phyloP scores from a whole-genome alignment of 2,797 vertebrate genomes.

The Phataginus tetradactyla region DNA sequence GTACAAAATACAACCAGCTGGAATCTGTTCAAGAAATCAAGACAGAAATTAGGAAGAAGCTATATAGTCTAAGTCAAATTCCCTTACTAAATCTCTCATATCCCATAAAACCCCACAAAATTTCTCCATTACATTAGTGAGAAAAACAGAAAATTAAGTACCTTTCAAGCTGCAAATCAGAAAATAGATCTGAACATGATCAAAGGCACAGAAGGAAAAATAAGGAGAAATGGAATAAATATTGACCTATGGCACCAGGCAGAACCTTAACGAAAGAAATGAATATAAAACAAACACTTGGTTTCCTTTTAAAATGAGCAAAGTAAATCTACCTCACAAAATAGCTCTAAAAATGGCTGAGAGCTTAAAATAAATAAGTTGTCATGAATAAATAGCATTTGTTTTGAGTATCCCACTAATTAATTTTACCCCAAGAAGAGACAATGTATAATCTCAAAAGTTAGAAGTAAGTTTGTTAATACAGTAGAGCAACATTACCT shows the following conservation, averaged over 20 bases:
- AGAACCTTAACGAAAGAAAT: conserved; percentile 26
- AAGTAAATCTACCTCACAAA: conserved; percentile 46
- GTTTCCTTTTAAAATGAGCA: conserved; percentile 61
- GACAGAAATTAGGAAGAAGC: background rate
- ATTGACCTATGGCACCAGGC: background rate
- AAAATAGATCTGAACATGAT: background rate
- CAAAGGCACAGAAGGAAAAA: background rate
- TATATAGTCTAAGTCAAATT: background rate
- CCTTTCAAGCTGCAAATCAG: conserved; percentile 12
- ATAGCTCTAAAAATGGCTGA: conserved; percentile 34
- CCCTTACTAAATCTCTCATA: background rate
- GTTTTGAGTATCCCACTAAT: background rate
- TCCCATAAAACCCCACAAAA: conserved; percentile 11
- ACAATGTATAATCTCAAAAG: background rate
- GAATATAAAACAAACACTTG: conserved; percentile 21
- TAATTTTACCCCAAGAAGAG: conserved; percentile 29
- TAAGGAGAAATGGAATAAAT: background rate
- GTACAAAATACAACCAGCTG: background rate
- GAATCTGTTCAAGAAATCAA: conserved; percentile 4
- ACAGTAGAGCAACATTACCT: background rate
- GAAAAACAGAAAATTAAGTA: conserved; percentile 3
- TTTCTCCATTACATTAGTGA: conserved; percentile 7
- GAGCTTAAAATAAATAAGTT: conserved; percentile 44
- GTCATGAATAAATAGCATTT: conserved; percentile 17
- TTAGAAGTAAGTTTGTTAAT: background rate